Percentiles rank a stretch among this genome's conserved stretches.
Conservation (phyloP, 2,113 vertebrate species). For the Empidonax traillii region DNA sequence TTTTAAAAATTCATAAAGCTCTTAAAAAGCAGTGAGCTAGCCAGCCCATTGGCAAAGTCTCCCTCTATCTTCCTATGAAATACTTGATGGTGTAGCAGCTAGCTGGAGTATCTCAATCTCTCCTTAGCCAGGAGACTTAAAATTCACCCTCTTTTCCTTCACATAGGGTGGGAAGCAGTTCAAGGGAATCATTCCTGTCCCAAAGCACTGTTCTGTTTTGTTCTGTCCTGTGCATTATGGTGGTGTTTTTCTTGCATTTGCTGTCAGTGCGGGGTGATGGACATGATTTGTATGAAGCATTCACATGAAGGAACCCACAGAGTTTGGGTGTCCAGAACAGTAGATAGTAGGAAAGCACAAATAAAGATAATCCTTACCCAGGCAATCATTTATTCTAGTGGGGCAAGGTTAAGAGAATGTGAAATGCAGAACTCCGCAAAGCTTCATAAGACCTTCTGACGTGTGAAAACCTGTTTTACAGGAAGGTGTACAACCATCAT, state of each 20-base stretch:
- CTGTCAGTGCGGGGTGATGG: not conserved
- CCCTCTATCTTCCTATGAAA: not conserved
- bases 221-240: not conserved
- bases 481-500: not conserved
- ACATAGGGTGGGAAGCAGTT: not conserved
- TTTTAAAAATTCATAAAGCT: not conserved
- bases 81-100: not conserved
- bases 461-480: not conserved
- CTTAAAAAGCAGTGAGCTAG: not conserved
- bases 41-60: not conserved
- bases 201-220: not conserved
- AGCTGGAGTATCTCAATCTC: not conserved
- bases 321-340: not conserved
- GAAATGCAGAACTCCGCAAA: not conserved
- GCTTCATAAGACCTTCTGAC: not conserved
- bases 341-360: slow-evolving; percentile 13
- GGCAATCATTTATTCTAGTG: not conserved
- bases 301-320: not conserved
- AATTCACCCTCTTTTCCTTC: not conserved
- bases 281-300: not conserved
- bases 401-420: not conserved
- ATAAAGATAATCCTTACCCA: not conserved
- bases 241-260: slow-evolving; percentile 13
- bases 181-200: not conserved
- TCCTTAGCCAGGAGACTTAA: not conserved